A percentile compares a stretch with the other conserved stretches of the same genome.
Evolutionary conservation across 2,797 vertebrate genomes (phyloP).

Genomic region (Galago senegalensis): DNA sequence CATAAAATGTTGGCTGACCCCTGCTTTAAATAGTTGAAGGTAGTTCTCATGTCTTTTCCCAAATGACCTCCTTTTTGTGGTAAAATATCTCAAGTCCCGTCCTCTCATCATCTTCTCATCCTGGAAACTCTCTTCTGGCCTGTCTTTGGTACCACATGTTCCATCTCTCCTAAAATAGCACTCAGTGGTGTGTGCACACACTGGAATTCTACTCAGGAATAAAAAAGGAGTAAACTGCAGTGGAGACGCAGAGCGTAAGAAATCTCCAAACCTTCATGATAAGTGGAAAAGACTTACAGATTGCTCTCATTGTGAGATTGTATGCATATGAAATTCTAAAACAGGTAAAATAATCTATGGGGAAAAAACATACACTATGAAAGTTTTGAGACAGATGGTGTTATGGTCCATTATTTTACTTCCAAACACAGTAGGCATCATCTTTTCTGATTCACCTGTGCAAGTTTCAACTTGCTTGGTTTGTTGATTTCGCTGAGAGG

Average conservation of each 20-base stretch:
- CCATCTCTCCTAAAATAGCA: not conserved
- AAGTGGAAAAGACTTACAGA: not conserved
- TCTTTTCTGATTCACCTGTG: too few relatives aligned
- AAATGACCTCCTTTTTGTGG: not conserved
- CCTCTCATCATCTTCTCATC: not conserved
- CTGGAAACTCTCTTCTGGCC: not conserved
- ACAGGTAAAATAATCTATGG: not conserved
- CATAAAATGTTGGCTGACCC: not conserved
- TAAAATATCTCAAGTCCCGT: not conserved
- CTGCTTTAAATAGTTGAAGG: not conserved
- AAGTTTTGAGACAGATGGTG: too few relatives aligned
- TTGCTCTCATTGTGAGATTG: not conserved
- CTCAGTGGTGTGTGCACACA: not conserved
- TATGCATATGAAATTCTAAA: not conserved
- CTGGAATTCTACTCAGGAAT: not conserved
- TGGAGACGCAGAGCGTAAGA: not conserved
- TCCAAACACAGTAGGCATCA: too few relatives aligned
- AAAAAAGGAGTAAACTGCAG: not conserved
- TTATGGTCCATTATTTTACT: too few relatives aligned
- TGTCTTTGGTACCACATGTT: not conserved
- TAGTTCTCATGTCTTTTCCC: not conserved
- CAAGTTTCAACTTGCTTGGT: too few relatives aligned
- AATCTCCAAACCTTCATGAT: not conserved
- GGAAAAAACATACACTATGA: not conserved
- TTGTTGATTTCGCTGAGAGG: too few relatives aligned